Evolutionary conservation across 2,888 invertebrate genomes (phyloP).

Genomic region (Papilio demoleus): DNA sequence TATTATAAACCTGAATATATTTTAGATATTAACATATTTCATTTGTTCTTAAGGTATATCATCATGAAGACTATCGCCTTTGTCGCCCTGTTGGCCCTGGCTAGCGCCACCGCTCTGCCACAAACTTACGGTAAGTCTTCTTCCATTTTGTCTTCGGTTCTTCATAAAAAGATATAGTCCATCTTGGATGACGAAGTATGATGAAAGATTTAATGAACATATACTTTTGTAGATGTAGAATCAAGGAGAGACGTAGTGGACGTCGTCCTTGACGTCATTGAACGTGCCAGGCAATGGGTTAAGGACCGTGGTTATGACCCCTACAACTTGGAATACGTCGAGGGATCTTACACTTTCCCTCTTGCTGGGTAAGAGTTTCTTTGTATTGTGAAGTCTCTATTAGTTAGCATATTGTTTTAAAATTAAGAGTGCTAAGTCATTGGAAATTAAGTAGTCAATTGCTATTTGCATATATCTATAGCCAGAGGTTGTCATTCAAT

Average conservation of each 20-base stretch:
- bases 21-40: background rate
- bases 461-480: too few species aligned
- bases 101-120: conserved; percentile 29
- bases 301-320: background rate
- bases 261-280: background rate
- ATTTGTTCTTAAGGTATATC: conserved; percentile 3
- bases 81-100: conserved; percentile 30
- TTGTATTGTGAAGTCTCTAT: too few species aligned
- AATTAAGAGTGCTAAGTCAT: too few species aligned
- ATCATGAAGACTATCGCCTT: conserved; percentile 31
- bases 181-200: too few species aligned
- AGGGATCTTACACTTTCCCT: background rate
- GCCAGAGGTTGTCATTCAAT: background rate
- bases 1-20: too few species aligned
- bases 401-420: background rate
- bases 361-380: conserved; percentile 19
- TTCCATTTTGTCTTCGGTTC: background rate
- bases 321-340: background rate
- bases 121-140: background rate
- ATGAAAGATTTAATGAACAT: background rate
- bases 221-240: conserved; percentile 3
- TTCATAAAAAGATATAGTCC: background rate
- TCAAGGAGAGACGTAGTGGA: background rate
- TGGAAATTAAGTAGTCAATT: background rate
- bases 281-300: background rate